phyloP scores from a whole-genome alignment of 2,113 vertebrate species.

The Miniopterus natalensis region DNA sequence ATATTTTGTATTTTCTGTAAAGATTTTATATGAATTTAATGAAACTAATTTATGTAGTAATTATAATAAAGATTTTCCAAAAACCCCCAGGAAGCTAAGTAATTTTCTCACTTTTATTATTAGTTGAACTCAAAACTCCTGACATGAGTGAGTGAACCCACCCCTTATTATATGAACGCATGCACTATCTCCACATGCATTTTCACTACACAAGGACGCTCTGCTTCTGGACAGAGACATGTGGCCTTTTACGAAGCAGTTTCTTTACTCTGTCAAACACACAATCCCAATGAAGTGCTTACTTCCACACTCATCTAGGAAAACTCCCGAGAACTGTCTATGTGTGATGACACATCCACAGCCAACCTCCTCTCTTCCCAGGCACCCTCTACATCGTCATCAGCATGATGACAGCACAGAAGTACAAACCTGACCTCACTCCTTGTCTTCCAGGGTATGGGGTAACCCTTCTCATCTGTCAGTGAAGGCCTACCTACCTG shows the following conservation, averaged over 20 bases:
- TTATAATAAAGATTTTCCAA: constrained; percentile 33
- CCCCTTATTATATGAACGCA: not conserved
- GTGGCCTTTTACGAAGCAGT: not conserved
- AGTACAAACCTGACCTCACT: not conserved
- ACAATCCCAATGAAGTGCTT: not conserved
- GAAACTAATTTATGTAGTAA: constrained; percentile 7
- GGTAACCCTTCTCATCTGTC: too few relatives aligned
- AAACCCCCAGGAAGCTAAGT: not conserved
- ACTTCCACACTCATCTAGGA: not conserved
- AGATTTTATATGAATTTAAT: not conserved
- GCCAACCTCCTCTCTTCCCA: not conserved
- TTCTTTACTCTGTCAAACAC: not conserved
- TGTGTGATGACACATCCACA: not conserved
- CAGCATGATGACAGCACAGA: not conserved
- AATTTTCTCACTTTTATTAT: not conserved
- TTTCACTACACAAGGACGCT: not conserved
- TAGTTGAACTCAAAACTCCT: not conserved
- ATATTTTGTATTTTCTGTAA: constrained; percentile 52
- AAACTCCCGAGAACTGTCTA: not conserved
- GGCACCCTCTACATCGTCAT: not conserved
- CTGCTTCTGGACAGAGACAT: not conserved
- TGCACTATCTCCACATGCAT: not conserved
- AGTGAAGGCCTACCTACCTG: not conserved
- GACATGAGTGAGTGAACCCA: not conserved
- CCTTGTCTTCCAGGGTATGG: not conserved